Percentiles rank a stretch among this genome's conserved stretches.
Evolutionary conservation across 2,113 vertebrate genomes (phyloP).

Genomic region (Sisor rabdophorus): DNA sequence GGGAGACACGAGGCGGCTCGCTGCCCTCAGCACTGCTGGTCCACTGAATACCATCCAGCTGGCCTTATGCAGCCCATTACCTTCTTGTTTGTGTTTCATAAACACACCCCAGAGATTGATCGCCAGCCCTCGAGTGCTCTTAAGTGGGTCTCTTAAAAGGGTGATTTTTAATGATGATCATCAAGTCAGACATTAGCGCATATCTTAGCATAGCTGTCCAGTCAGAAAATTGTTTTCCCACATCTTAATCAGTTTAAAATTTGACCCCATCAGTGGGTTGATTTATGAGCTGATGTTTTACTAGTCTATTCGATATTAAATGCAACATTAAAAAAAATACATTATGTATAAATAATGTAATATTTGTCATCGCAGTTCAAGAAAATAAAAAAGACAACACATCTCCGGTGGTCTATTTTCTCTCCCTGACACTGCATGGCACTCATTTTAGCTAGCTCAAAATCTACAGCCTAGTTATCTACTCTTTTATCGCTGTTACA

Average conservation of each 20-base stretch:
- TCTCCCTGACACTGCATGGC: background rate
- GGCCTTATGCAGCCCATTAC: background rate
- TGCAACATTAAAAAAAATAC: too few relatives aligned
- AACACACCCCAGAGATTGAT: conserved; percentile 31
- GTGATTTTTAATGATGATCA: conserved; percentile 12
- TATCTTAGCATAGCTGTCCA: background rate
- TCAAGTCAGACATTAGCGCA: background rate
- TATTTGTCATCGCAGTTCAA: background rate
- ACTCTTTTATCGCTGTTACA: conserved; percentile 4
- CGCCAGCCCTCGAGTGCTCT: background rate
- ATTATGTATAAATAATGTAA: too few relatives aligned
- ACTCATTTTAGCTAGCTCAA: background rate
- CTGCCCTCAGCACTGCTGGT: too few relatives aligned
- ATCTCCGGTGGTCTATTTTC: background rate
- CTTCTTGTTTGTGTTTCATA: conserved; percentile 10
- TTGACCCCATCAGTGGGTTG: background rate
- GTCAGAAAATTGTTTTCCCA: background rate
- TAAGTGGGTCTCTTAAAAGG: conserved; percentile 1
- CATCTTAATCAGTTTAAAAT: background rate
- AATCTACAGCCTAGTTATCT: background rate
- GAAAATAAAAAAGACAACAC: background rate
- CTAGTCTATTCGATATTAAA: background rate
- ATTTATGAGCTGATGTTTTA: background rate
- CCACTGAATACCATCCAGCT: background rate
- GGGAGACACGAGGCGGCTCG: background rate